Percentiles rank a stretch among this genome's conserved stretches.
Evolutionary conservation across 35 echinoderm and acorn worm species (phyloP).

Genomic region (Ophioderma brevispina): DNA sequence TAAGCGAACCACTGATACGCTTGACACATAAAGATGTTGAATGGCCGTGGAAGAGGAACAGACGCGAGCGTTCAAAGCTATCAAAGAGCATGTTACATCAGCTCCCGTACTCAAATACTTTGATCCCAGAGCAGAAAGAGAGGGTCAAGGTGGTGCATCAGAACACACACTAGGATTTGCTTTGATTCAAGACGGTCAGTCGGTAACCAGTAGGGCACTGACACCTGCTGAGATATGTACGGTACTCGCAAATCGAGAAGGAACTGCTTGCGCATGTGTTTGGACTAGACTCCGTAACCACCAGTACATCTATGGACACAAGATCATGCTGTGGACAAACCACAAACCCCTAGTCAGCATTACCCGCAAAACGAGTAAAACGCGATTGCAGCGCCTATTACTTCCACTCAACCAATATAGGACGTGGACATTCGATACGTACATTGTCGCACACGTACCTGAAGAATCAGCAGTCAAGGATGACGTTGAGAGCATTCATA

Average conservation of each 20-base stretch:
- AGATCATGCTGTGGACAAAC: too few relatives aligned
- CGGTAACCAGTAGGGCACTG: slow-evolving; percentile 25
- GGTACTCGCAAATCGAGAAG: slow-evolving; percentile 53
- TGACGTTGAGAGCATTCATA: too few relatives aligned
- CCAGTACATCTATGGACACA: slow-evolving; percentile 30
- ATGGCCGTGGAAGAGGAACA: slow-evolving; percentile 28
- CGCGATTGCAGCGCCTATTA: too few relatives aligned
- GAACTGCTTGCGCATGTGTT: slow-evolving; percentile 44
- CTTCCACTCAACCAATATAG: too few relatives aligned
- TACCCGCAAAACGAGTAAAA: too few relatives aligned
- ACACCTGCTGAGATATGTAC: slow-evolving; percentile 32
- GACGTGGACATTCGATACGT: too few relatives aligned
- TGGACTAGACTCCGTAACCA: not conserved
- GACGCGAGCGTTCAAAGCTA: not conserved
- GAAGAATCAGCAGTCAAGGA: too few relatives aligned
- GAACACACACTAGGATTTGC: slow-evolving; percentile 10
- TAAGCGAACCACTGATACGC: too few relatives aligned
- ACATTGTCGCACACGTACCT: too few relatives aligned
- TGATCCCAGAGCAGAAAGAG: not conserved
- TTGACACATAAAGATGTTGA: slow-evolving; percentile 13
- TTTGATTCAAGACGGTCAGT: slow-evolving; percentile 21
- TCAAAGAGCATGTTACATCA: slow-evolving; percentile 12
- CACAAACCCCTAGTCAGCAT: too few relatives aligned
- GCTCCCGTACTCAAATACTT: slow-evolving; percentile 32
- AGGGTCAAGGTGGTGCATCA: not conserved